These are phyloP conservation scores for Clangula hyemalis DNA, from an alignment of 2,797 vertebrate genomes.

Conservation along the genomic window DNA sequence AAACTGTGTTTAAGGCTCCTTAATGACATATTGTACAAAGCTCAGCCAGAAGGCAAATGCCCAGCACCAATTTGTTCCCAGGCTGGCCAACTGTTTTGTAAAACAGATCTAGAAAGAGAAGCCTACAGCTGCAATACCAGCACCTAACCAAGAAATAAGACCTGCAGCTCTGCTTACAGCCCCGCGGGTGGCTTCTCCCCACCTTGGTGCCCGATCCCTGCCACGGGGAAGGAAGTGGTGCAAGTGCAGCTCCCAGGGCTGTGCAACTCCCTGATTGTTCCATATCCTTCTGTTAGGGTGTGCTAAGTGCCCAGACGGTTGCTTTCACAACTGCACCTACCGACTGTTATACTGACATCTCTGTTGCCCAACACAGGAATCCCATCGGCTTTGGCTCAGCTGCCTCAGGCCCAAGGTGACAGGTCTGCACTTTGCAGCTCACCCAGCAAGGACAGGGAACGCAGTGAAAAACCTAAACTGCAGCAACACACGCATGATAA, in stretches of 20 bases:
- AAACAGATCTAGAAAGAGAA: not conserved
- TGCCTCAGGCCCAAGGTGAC: not conserved
- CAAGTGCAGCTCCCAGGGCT: not conserved
- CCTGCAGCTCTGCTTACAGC: not conserved
- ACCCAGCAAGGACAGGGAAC: not conserved
- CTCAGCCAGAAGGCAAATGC: not conserved
- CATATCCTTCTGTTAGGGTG: not conserved
- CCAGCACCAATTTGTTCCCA: not conserved
- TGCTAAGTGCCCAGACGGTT: accelerated
- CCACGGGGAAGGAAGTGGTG: not conserved
- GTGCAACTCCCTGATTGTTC: not conserved
- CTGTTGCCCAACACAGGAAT: not conserved
- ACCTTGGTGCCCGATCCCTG: accelerated
- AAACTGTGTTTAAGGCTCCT: not conserved
- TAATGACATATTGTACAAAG: not conserved
- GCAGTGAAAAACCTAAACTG: not conserved
- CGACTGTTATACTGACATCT: not conserved
- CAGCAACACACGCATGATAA: not conserved
- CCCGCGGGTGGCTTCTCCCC: not conserved
- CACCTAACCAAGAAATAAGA: too few species aligned
- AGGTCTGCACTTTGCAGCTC: not conserved
- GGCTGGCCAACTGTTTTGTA: not conserved
- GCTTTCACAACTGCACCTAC: constrained; percentile 34
- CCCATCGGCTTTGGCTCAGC: accelerated
- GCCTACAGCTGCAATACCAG: too few species aligned